These are phyloP conservation scores for Xyrichtys novacula DNA, from an alignment of 2,797 vertebrate species.

Conservation along the genomic window DNA sequence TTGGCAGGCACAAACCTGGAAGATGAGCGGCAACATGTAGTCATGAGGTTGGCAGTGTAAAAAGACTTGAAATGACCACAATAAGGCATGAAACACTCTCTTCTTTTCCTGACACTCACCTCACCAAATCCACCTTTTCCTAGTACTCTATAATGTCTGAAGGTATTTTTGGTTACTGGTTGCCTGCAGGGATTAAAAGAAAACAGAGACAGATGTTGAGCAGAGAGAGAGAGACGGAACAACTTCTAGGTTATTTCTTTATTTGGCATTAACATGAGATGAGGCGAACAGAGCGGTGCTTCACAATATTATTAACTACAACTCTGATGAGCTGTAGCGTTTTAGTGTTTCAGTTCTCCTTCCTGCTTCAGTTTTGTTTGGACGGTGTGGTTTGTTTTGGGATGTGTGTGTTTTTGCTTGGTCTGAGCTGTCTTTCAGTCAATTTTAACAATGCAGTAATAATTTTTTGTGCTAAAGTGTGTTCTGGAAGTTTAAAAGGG, in stretches of 20 bases:
- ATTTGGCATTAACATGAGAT: constrained; percentile 47
- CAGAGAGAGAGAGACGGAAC: constrained; percentile 32
- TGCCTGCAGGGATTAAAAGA: constrained; percentile 83
- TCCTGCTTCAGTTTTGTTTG: constrained; percentile 39
- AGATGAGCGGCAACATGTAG: constrained; percentile 36
- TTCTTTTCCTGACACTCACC: constrained; percentile 83
- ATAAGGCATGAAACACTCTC: background rate
- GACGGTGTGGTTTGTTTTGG: too few relatives aligned
- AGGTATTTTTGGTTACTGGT: constrained; percentile 95
- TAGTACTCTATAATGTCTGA: constrained; percentile 95
- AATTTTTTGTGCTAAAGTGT: too few relatives aligned
- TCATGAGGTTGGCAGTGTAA: background rate
- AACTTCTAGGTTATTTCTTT: constrained; percentile 40
- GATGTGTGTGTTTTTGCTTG: too few relatives aligned
- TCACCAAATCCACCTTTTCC: constrained; percentile 98
- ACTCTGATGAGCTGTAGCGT: constrained; percentile 60
- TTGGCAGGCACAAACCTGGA: constrained; percentile 96
- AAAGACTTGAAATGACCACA: constrained; percentile 18
- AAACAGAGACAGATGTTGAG: constrained; percentile 20
- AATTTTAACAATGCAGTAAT: too few relatives aligned
- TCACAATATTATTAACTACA: constrained; percentile 75
- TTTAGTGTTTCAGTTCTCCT: too few relatives aligned
- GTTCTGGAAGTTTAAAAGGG: too few relatives aligned
- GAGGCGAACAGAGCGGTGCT: constrained; percentile 68
- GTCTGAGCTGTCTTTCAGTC: too few relatives aligned